These are phyloP conservation scores for Acromyrmex charruanus DNA, from an alignment of 1,140 invertebrate species.

Conservation along the genomic window DNA sequence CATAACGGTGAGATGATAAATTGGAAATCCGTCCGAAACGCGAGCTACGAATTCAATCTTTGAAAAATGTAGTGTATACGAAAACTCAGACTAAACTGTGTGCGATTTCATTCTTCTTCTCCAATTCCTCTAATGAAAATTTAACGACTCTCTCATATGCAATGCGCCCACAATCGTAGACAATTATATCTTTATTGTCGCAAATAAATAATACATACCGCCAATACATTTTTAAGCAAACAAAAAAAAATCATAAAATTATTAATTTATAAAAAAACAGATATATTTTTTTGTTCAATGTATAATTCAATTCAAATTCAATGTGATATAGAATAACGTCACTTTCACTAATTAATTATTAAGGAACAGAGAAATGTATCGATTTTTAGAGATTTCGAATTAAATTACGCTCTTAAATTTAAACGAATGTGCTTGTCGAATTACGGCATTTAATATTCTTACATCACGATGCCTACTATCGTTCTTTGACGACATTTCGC, in stretches of 20 bases:
- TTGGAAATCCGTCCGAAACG: constrained; percentile 30
- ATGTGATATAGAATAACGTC: not conserved
- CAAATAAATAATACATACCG: not conserved
- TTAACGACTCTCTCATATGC: not conserved
- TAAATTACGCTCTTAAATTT: not conserved
- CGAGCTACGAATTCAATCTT: constrained; percentile 7
- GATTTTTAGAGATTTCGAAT: not conserved
- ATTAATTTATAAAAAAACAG: constrained; percentile 15
- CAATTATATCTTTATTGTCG: not conserved
- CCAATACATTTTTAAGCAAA: not conserved
- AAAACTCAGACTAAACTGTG: not conserved
- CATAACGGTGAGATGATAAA: constrained; percentile 35
- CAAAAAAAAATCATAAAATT: not conserved
- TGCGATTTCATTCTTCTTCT: not conserved
- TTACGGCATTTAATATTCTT: constrained; percentile 49
- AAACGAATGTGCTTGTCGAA: constrained; percentile 14
- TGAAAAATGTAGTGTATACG: constrained; percentile 11
- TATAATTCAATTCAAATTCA: not conserved
- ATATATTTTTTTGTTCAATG: not conserved
- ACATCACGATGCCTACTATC: constrained; percentile 41
- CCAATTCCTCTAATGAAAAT: not conserved
- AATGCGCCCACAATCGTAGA: not conserved
- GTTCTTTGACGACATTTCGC: constrained; percentile 52
- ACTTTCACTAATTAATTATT: not conserved
- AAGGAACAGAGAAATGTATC: not conserved